Percentiles rank a stretch among this genome's conserved stretches.
These are phyloP conservation scores for Lasioglossum marginatum DNA, from an alignment of 2,888 invertebrate species.

Conservation along the genomic window DNA sequence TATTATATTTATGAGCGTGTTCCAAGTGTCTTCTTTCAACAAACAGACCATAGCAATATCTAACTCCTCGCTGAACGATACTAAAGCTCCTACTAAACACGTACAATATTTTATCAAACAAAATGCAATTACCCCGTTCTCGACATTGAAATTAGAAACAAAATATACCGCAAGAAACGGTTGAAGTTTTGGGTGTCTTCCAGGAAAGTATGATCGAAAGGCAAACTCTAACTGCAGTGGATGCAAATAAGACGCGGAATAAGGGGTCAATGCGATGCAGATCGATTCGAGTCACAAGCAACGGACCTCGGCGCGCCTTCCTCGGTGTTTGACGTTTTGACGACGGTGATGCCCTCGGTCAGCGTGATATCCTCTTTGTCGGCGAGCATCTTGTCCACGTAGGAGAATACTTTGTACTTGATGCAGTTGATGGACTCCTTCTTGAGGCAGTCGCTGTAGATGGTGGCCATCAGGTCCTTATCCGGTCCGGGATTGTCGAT, in stretches of 20 bases:
- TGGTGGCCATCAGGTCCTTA: slow-evolving; percentile 92
- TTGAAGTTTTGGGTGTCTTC: not conserved
- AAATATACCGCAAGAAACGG: not conserved
- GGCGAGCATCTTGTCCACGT: slow-evolving; percentile 93
- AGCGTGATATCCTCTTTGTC: slow-evolving; percentile 92
- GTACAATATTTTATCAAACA: not conserved
- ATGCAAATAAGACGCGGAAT: not conserved
- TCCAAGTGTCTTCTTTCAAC: not conserved
- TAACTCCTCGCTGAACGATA: too few species aligned
- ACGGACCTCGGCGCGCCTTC: slow-evolving; percentile 92
- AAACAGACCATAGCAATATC: not conserved
- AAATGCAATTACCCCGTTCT: not conserved
- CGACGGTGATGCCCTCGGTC: slow-evolving; percentile 93
- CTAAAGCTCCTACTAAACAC: not conserved
- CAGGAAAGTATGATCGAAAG: not conserved
- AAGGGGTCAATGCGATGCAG: not conserved
- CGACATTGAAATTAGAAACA: not conserved
- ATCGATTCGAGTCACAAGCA: slow-evolving; percentile 27
- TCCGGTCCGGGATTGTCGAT: slow-evolving; percentile 89
- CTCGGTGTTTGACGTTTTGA: slow-evolving; percentile 89
- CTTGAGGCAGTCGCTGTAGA: slow-evolving; percentile 91
- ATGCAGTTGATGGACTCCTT: slow-evolving; percentile 94
- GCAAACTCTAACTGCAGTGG: not conserved
- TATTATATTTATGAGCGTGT: not conserved
- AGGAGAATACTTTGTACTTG: slow-evolving; percentile 94